Conservation (phyloP, 2,113 vertebrate species). For the Rousettus leschenaultii region DNA sequence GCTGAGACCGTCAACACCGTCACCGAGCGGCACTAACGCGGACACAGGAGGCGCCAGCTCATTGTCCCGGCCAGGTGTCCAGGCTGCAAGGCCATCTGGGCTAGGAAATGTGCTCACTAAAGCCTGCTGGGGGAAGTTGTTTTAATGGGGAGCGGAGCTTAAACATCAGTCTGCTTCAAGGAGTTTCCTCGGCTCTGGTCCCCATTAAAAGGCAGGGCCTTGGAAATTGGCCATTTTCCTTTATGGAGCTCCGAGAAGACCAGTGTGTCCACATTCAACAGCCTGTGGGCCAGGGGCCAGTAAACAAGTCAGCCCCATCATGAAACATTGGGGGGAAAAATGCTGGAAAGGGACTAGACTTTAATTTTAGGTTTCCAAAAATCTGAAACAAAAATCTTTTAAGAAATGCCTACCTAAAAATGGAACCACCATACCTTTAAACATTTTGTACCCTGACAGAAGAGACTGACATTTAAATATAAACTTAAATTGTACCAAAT, state of each 20-base stretch:
- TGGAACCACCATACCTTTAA: neutral
- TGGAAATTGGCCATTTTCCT: neutral
- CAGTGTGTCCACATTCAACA: accelerated
- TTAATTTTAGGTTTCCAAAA: neutral
- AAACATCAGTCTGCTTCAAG: neutral
- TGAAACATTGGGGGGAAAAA: neutral
- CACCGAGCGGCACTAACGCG: neutral
- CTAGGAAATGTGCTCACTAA: neutral
- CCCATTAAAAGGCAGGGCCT: neutral
- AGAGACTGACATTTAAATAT: neutral
- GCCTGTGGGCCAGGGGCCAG: neutral
- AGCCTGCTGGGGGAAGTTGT: neutral
- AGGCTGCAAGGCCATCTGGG: constrained; percentile 30
- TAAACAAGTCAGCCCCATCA: neutral
- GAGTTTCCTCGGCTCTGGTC: neutral
- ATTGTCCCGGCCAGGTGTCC: neutral
- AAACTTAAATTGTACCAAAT: neutral
- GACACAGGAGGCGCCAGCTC: neutral
- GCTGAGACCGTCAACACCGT: neutral
- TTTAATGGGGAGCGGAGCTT: neutral
- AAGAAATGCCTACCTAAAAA: constrained; percentile 9
- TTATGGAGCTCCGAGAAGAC: neutral
- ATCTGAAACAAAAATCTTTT: neutral
- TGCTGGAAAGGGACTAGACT: neutral
- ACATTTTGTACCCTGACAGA: neutral